These are phyloP conservation scores for Drosophila obscura DNA, from an alignment of 1,140 invertebrate genomes.

Conservation along the genomic window DNA sequence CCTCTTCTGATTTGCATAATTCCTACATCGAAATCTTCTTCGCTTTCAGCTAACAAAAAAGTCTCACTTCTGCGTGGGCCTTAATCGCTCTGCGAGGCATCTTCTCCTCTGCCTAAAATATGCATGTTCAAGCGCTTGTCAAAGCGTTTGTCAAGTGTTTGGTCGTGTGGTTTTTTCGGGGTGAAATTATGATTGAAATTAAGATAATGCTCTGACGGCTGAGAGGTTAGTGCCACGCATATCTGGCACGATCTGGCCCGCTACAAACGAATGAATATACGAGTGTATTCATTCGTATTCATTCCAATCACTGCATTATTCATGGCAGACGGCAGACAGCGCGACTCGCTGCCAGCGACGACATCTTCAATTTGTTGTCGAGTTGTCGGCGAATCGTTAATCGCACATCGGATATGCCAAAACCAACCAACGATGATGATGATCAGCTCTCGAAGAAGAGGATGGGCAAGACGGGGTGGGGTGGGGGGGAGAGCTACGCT, in stretches of 20 bases:
- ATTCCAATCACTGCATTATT: slow-evolving; percentile 68
- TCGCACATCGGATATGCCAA: slow-evolving; percentile 47
- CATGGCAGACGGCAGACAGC: slow-evolving; percentile 30
- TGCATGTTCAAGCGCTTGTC: slow-evolving; percentile 29
- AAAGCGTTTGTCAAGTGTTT: slow-evolving; percentile 61
- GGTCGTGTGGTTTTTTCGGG: slow-evolving; percentile 17
- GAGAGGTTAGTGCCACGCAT: slow-evolving; percentile 37
- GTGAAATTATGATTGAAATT: slow-evolving; percentile 81
- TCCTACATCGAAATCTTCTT: slow-evolving; percentile 61
- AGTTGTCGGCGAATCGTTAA: slow-evolving; percentile 57
- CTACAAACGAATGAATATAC: slow-evolving; percentile 2
- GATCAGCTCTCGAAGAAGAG: slow-evolving; percentile 14
- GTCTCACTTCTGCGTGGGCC: slow-evolving; percentile 65
- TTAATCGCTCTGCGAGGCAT: slow-evolving; percentile 52
- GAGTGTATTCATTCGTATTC: slow-evolving; percentile 7
- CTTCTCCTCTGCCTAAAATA: slow-evolving; percentile 4
- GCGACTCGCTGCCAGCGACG: neutral
- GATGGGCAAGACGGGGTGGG: too few relatives aligned
- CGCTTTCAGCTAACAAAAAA: slow-evolving; percentile 10
- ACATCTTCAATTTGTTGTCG: slow-evolving; percentile 41
- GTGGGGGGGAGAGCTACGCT: too few relatives aligned
- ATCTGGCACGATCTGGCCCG: slow-evolving; percentile 50
- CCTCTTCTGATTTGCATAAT: slow-evolving; percentile 66
- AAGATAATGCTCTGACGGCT: slow-evolving; percentile 57
- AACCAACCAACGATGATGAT: too few relatives aligned